A percentile compares a stretch with the other conserved stretches of the same genome.
These are phyloP conservation scores for Otolemur garnettii DNA, from an alignment of 2,113 vertebrate species.

Conservation along the genomic window DNA sequence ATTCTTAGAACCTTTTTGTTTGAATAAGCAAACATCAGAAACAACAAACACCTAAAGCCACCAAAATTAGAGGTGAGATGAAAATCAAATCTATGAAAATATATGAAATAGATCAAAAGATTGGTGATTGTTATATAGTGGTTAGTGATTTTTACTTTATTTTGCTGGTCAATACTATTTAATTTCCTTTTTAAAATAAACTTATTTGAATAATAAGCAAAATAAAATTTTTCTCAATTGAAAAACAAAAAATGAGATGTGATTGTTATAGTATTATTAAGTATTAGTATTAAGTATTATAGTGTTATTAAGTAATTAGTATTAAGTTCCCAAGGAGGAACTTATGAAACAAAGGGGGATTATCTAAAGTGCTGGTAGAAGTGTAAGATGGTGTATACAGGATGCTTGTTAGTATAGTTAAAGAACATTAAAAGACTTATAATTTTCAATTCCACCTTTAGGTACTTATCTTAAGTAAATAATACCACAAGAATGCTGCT, in stretches of 20 bases:
- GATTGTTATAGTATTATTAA: not conserved
- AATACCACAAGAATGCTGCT: not conserved
- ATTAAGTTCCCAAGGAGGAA: too few relatives aligned
- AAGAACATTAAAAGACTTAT: not conserved
- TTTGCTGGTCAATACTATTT: not conserved
- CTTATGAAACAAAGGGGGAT: not conserved
- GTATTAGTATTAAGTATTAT: too few relatives aligned
- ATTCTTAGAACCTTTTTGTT: constrained; percentile 5
- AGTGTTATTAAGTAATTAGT: too few relatives aligned
- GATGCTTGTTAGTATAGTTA: not conserved
- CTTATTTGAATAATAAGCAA: constrained; percentile 8
- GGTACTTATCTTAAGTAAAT: constrained; percentile 1
- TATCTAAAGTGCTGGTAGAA: not conserved
- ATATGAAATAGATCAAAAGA: not conserved
- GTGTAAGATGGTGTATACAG: not conserved
- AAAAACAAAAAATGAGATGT: not conserved
- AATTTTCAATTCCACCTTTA: constrained; percentile 26
- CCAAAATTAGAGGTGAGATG: not conserved
- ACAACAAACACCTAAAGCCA: not conserved
- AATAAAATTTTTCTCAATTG: not conserved
- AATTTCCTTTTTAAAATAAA: constrained; percentile 17
- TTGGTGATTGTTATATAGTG: not conserved
- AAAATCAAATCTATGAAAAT: not conserved
- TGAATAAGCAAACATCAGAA: constrained; percentile 28
- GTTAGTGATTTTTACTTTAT: constrained; percentile 34